Evolutionary conservation across 2,888 invertebrate species (phyloP), one percentile per base, ranked within the genome.

Genomic region (Harpalus rufipes): DNA sequence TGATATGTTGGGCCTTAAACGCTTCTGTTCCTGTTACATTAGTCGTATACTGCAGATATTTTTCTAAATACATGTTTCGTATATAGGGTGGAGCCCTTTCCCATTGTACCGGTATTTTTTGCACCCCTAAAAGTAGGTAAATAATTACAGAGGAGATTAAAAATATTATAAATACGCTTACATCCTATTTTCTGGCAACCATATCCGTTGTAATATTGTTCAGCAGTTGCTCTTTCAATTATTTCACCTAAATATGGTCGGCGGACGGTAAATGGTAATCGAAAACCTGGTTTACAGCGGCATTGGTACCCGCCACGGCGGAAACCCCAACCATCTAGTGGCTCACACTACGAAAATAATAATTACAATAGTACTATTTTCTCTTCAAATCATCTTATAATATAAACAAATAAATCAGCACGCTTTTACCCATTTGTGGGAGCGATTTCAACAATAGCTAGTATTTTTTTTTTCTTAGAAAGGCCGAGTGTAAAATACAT

Each of bases 241-340:
- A 99, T 95, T 93, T 98, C 97, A 0, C 99, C 99, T 32, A 98
- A 93, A 92, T 96, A 99, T 0, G 99, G 98, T 81, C 97, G 93
- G 81, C 98, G 93, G 41, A 97, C 97, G 85, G 96, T 94, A 88
- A 95, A 94, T 0, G 99, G 99, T 87, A 98, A 92, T 81, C 99
- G 94, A 91, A 92, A 96, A 0, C 98, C 97, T 0, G 99, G 98
- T 88, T 94, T 94, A 91, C 99, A 99, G 86, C 97, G 94, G 90
- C 98, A 98, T 89, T 98, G 97, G 91, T 98, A 99, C 7, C 98
- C 98, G 79, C 99, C 99, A 89, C 99, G 94, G 81, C 98, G 93
- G 91, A 97, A 98, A 61, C 99, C 99, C 96, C 97, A 99, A 3
- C 99, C 99, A 90, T 98, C 96, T 78, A 99, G 91, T 0, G 99